These are phyloP conservation scores for Aphidius colemani DNA, from an alignment of 2,888 invertebrate species.

Conservation along the genomic window DNA sequence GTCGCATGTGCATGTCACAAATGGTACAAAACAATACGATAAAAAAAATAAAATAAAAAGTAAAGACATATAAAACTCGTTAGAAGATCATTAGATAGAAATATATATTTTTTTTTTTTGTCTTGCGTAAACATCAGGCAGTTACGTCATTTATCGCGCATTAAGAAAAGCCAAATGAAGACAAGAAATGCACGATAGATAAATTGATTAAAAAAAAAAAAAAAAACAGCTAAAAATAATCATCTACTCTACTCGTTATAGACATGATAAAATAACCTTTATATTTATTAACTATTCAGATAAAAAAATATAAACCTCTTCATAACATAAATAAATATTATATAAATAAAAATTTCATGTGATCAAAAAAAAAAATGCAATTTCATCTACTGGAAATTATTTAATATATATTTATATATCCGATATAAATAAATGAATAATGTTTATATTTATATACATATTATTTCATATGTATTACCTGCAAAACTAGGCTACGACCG, in stretches of 20 bases:
- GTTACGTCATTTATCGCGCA: slow-evolving; percentile 40
- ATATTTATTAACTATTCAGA: neutral
- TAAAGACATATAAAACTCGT: neutral
- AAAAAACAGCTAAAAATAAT: neutral
- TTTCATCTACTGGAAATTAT: too few relatives aligned
- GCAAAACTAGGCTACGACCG: slow-evolving; percentile 11
- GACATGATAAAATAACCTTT: neutral
- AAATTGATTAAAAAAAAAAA: slow-evolving; percentile 4
- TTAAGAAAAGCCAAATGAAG: slow-evolving; percentile 15
- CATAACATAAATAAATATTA: too few relatives aligned
- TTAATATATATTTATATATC: too few relatives aligned
- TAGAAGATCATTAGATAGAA: slow-evolving; percentile 23
- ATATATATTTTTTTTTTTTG: slow-evolving; percentile 32
- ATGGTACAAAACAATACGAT: neutral
- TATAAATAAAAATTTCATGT: too few relatives aligned
- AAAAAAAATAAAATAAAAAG: slow-evolving; percentile 6
- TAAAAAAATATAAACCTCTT: neutral
- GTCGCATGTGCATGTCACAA: slow-evolving; percentile 11
- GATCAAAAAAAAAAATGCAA: too few relatives aligned
- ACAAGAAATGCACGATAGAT: slow-evolving; percentile 4
- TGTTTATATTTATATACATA: neutral
- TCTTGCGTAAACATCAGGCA: slow-evolving; percentile 41
- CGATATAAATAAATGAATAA: neutral
- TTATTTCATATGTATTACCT: neutral
- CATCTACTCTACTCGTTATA: neutral